Percentiles rank a stretch among this genome's conserved stretches.
phyloP scores from a whole-genome alignment of 2,888 invertebrate genomes.

The Agapetus fuscipes region DNA sequence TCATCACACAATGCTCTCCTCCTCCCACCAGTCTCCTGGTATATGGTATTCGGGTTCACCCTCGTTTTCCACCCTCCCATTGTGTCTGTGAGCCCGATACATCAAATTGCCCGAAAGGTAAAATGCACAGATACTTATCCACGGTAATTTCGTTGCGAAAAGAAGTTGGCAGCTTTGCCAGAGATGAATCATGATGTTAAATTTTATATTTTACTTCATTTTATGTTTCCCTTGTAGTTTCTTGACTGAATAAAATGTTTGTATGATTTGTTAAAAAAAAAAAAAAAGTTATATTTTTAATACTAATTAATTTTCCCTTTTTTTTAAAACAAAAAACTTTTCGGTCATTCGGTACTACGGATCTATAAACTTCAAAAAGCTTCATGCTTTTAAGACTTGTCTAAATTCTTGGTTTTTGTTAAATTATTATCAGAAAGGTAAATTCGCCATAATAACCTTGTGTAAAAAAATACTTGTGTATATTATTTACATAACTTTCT shows the following conservation, averaged over 20 bases:
- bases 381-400: too few species aligned
- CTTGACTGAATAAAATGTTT: too few species aligned
- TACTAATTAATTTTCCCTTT: background rate
- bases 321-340: background rate
- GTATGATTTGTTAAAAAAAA: too few species aligned
- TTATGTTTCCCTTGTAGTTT: too few species aligned
- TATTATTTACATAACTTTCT: too few species aligned
- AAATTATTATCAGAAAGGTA: too few species aligned
- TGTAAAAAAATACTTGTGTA: too few species aligned
- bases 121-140: constrained; percentile 14
- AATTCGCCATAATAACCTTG: too few species aligned
- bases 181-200: constrained; percentile 4
- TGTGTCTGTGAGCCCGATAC: constrained; percentile 18
- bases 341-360: too few species aligned
- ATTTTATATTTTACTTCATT: too few species aligned
- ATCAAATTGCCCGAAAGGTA: constrained; percentile 21
- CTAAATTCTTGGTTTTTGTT: too few species aligned
- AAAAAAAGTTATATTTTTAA: background rate
- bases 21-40: background rate
- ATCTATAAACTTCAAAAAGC: too few species aligned
- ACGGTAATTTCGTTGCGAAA: constrained; percentile 13
- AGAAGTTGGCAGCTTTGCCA: constrained; percentile 3
- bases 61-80: constrained; percentile 3
- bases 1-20: constrained; percentile 17
- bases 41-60: background rate